phyloP scores from a whole-genome alignment of 2,113 vertebrate species.

The Gopherus evgoodei region DNA sequence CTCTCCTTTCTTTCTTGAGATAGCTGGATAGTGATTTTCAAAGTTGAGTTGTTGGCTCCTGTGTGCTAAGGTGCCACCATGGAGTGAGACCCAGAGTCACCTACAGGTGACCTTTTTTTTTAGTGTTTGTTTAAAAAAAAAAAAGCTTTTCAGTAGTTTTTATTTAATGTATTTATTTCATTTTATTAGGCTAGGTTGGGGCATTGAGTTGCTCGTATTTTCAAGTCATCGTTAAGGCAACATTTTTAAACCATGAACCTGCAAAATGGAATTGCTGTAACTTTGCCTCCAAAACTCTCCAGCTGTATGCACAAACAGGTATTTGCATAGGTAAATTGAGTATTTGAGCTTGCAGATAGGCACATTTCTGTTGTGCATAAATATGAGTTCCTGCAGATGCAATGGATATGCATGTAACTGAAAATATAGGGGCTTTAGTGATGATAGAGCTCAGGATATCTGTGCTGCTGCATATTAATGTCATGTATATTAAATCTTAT shows the following conservation, averaged over 20 bases:
- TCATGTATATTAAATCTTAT: not conserved
- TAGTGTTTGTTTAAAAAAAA: not conserved
- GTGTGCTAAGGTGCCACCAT: not conserved
- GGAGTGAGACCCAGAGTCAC: not conserved
- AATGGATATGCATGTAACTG: not conserved
- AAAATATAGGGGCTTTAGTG: not conserved
- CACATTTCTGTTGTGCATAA: not conserved
- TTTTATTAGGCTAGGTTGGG: not conserved
- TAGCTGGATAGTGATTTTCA: no score
- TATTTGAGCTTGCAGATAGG: fast-evolving
- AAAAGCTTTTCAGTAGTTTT: not conserved
- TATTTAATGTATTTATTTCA: not conserved
- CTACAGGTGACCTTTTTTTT: not conserved
- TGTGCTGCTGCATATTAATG: not conserved
- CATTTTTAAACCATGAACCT: not conserved
- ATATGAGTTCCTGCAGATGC: not conserved
- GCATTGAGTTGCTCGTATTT: not conserved
- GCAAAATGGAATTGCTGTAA: not conserved
- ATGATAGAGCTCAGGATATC: not conserved
- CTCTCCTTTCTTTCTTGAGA: not conserved
- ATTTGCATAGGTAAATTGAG: not conserved
- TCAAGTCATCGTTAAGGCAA: not conserved
- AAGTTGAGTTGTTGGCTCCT: not conserved
- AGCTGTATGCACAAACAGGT: not conserved
- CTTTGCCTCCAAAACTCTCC: not conserved